These are phyloP conservation scores for Thalassophryne amazonica DNA, from an alignment of 2,797 vertebrate species.

Conservation along the genomic window DNA sequence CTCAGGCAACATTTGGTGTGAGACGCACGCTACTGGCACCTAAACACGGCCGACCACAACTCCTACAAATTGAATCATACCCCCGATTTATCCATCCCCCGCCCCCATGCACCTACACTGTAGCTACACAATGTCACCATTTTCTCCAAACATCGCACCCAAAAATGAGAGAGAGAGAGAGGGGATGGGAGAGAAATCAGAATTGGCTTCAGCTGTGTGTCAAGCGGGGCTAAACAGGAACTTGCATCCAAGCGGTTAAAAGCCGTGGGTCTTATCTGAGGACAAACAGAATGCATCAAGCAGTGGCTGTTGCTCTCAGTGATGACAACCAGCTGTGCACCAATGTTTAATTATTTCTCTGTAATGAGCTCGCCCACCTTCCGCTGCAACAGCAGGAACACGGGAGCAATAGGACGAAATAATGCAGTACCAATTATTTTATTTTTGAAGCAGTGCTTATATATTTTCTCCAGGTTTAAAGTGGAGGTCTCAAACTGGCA, in stretches of 20 bases:
- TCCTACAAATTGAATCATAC: conserved; percentile 57
- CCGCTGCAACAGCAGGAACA: conserved; percentile 65
- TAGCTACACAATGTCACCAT: conserved; percentile 23
- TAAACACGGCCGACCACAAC: conserved; percentile 63
- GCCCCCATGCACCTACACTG: conserved; percentile 27
- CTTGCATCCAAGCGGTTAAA: conserved; percentile 77
- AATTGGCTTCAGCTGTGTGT: conserved; percentile 64
- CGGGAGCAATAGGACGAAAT: conserved; percentile 32
- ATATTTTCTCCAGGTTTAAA: conserved; percentile 2
- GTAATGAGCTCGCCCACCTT: conserved; percentile 84
- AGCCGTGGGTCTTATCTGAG: conserved; percentile 82
- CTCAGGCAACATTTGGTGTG: conserved; percentile 78
- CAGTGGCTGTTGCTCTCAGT: conserved; percentile 75
- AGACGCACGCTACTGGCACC: conserved; percentile 76
- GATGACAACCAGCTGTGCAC: conserved; percentile 83
- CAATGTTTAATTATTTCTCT: conserved; percentile 83
- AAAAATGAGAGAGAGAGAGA: conserved; percentile 22
- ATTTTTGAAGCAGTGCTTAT: conserved; percentile 26
- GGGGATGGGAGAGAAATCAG: conserved; percentile 29
- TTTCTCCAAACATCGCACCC: conserved; percentile 21
- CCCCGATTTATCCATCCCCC: conserved; percentile 13
- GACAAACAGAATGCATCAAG: conserved; percentile 83
- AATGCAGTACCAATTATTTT: conserved; percentile 35
- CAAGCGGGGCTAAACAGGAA: conserved; percentile 77
- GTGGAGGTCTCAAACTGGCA: neutral